Evolutionary conservation across 2,888 invertebrate genomes (phyloP), one percentile per base, ranked within the genome.

Genomic region (Hemithea aestivaria): DNA sequence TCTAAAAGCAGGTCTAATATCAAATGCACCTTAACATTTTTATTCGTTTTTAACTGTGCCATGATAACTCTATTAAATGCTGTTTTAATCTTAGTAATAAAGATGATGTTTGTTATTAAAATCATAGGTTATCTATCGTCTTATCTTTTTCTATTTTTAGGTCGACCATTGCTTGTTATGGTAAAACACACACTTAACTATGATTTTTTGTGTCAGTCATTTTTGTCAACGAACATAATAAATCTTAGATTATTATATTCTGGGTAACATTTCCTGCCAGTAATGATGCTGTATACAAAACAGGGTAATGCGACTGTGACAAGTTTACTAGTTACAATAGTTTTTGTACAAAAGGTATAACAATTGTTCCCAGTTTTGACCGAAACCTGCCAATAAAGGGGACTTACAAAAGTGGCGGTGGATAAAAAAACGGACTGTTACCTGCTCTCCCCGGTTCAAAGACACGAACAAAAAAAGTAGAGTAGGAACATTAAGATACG

Each of bases 391-490:
- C 41, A 43, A 50, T 49, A 47, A 48, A 69, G 62, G 68, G 65
- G 61, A 58, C 64, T 67, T 63, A 63, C 65, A 62, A 69, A 62
- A 57, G 57, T 49, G n/a, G 53, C 47, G 58, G 57, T 49, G n/a
- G 53, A 46, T 57, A 62, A 76, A 80, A 82, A 82, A 82, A 78
- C 62, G 80, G 80, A 72, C 72, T 60, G 70, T 71, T 84, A 84
- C 82, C 81, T 81, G 82, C 75, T 67, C 60, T 67, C 60, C 52
- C 52, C 39, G 32, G 30, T 27, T 31, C 30, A 38, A 24, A 45
- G 20, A 40, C 40, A 7, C 40, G 25, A 44, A 34, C 23, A 12
- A 42, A 32, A 26, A 34, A 43, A 40, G 27, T 35, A 25, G 4
- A 25, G 36, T 28, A 35, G 8, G 24, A 29, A 43, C 23, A 40